These are phyloP conservation scores for Dyspetes luteomarginatus DNA, from an alignment of 2,888 invertebrate species.

Conservation along the genomic window DNA sequence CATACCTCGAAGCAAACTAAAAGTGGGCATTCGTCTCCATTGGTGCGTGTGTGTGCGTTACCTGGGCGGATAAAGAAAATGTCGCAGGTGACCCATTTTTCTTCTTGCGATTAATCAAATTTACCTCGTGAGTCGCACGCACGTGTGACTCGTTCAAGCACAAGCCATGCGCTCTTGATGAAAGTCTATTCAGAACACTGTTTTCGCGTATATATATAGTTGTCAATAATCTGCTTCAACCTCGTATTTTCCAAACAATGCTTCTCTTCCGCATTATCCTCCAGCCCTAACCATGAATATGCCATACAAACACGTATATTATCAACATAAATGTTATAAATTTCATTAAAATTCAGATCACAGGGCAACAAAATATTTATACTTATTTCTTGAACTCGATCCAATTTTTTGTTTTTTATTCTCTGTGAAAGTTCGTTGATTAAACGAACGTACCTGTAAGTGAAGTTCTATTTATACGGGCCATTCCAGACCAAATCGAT, in stretches of 20 bases:
- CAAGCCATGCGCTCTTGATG: constrained; percentile 37
- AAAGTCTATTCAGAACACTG: constrained; percentile 26
- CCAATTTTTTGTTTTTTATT: too few relatives aligned
- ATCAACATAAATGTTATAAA: too few relatives aligned
- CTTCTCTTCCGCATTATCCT: constrained; percentile 5
- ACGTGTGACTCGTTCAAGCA: constrained; percentile 5
- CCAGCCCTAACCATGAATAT: too few relatives aligned
- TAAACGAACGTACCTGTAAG: too few relatives aligned
- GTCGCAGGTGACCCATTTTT: constrained; percentile 72
- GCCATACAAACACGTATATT: too few relatives aligned
- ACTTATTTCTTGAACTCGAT: too few relatives aligned
- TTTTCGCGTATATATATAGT: constrained; percentile 11
- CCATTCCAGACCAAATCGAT: too few relatives aligned
- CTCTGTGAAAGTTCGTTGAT: too few relatives aligned
- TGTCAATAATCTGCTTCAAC: constrained; percentile 1
- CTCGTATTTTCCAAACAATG: constrained; percentile 17
- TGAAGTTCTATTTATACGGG: too few relatives aligned
- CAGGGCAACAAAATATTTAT: too few relatives aligned
- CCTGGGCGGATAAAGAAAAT: constrained; percentile 15
- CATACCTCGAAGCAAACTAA: not conserved
- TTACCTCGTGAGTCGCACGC: constrained; percentile 49
- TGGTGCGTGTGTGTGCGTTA: not conserved
- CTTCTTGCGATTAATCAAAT: constrained; percentile 72
- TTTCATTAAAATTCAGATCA: too few relatives aligned
- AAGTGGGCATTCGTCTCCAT: not conserved